A percentile compares a stretch with the other conserved stretches of the same genome.
Conservation (phyloP, 2,113 vertebrate genomes). For the Oryzias celebensis region DNA sequence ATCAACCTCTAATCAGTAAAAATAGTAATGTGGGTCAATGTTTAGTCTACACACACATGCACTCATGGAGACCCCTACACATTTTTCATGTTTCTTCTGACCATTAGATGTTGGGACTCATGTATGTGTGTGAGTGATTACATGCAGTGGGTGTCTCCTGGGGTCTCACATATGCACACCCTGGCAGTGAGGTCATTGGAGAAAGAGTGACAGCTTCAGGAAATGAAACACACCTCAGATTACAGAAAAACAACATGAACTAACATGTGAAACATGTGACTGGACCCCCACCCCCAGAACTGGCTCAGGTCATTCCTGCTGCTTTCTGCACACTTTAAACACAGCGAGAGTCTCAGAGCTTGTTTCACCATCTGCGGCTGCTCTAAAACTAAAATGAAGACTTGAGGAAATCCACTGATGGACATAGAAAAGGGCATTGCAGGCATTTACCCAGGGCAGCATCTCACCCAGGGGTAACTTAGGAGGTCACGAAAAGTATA, state of each 20-base stretch:
- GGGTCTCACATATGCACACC: constrained; percentile 37
- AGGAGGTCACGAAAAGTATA: too few relatives aligned
- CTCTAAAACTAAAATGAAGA: too few relatives aligned
- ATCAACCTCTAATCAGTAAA: constrained; percentile 66
- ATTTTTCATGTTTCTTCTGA: constrained; percentile 50
- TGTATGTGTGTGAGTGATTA: constrained; percentile 49
- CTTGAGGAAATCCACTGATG: too few relatives aligned
- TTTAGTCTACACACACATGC: constrained; percentile 61
- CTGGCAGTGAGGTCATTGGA: constrained; percentile 58
- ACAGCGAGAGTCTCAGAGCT: too few relatives aligned
- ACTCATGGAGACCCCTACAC: constrained; percentile 16
- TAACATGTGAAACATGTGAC: constrained; percentile 60
- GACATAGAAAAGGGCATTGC: too few relatives aligned
- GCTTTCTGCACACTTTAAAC: too few relatives aligned
- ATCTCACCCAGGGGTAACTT: too few relatives aligned
- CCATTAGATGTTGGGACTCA: constrained; percentile 50
- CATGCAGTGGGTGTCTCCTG: constrained; percentile 42
- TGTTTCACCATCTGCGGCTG: too few relatives aligned
- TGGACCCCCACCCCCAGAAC: constrained; percentile 10
- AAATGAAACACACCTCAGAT: constrained; percentile 76
- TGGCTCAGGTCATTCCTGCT: too few relatives aligned
- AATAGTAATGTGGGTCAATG: constrained; percentile 54
- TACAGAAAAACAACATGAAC: constrained; percentile 61
- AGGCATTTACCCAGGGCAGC: too few relatives aligned
- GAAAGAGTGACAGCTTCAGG: constrained; percentile 67